Percentiles rank a stretch among this genome's conserved stretches.
Evolutionary conservation across 2,888 invertebrate genomes (phyloP).

Genomic region (Troides aeacus): DNA sequence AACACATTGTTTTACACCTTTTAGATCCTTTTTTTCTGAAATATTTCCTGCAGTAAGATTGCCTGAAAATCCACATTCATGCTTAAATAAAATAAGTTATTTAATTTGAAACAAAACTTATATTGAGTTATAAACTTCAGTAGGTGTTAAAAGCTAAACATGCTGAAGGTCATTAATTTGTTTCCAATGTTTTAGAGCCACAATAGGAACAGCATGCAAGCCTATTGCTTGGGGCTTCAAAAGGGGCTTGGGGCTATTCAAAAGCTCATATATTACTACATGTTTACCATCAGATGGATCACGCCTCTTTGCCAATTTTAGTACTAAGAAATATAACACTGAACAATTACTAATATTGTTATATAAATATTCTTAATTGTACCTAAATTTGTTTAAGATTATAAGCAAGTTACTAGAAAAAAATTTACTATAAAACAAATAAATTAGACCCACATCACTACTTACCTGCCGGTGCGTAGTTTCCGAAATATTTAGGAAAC

Average conservation of each 20-base stretch:
- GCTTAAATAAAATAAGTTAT: neutral
- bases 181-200: too few relatives aligned
- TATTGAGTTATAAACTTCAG: neutral
- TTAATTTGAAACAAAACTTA: neutral
- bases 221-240: too few relatives aligned
- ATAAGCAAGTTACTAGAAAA: neutral
- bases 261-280: neutral
- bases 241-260: too few relatives aligned
- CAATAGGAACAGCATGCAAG: too few relatives aligned
- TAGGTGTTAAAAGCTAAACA: too few relatives aligned
- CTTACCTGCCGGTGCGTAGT: conserved; percentile 80
- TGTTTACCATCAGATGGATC: neutral
- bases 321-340: neutral
- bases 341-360: neutral
- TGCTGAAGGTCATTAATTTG: too few relatives aligned
- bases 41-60: conserved; percentile 82
- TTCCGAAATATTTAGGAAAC: conserved; percentile 77
- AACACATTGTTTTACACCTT: conserved; percentile 82
- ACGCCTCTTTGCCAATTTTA: neutral
- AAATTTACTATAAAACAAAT: neutral
- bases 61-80: conserved; percentile 45
- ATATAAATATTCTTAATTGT: neutral
- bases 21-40: conserved; percentile 74
- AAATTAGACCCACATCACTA: conserved; percentile 23
- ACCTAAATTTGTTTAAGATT: neutral